Percentiles rank a stretch among this genome's conserved stretches.
These are phyloP conservation scores for Bufo bufo DNA, from an alignment of 2,113 vertebrate genomes.

Conservation along the genomic window DNA sequence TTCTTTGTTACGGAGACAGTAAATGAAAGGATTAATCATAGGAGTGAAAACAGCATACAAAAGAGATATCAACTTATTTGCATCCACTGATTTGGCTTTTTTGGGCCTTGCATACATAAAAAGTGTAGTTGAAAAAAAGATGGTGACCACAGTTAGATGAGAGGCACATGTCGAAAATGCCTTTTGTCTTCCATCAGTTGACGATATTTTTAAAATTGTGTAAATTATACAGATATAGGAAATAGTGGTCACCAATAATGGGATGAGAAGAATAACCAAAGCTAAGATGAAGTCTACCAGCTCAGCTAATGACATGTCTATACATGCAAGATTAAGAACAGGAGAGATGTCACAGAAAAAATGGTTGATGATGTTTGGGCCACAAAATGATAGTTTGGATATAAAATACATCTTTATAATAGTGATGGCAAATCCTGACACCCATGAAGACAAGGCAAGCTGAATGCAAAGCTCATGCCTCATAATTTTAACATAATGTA, in stretches of 20 bases:
- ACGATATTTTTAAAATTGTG: slow-evolving; percentile 55
- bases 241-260: slow-evolving; percentile 56
- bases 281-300: slow-evolving; percentile 65
- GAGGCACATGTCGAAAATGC: slow-evolving; percentile 66
- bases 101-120: slow-evolving; percentile 64
- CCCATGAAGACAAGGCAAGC: slow-evolving; percentile 62
- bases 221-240: slow-evolving; percentile 62
- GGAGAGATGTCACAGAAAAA: slow-evolving; percentile 68
- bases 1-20: slow-evolving; percentile 64
- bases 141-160: slow-evolving; percentile 59
- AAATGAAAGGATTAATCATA: slow-evolving; percentile 65
- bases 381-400: slow-evolving; percentile 63
- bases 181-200: slow-evolving; percentile 56
- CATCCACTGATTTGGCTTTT: slow-evolving; percentile 60
- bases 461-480: slow-evolving; percentile 59
- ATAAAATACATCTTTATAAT: slow-evolving; percentile 65
- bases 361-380: slow-evolving; percentile 64
- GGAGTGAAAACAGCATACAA: slow-evolving; percentile 63
- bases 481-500: slow-evolving; percentile 63
- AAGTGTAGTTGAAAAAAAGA: slow-evolving; percentile 65
- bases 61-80: slow-evolving; percentile 63
- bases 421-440: slow-evolving; percentile 62
- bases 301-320: slow-evolving; percentile 60
- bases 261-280: slow-evolving; percentile 63
- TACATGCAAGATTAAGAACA: slow-evolving; percentile 63